These are phyloP conservation scores for Eretmocerus hayati DNA, from an alignment of 2,888 invertebrate genomes.

Conservation along the genomic window DNA sequence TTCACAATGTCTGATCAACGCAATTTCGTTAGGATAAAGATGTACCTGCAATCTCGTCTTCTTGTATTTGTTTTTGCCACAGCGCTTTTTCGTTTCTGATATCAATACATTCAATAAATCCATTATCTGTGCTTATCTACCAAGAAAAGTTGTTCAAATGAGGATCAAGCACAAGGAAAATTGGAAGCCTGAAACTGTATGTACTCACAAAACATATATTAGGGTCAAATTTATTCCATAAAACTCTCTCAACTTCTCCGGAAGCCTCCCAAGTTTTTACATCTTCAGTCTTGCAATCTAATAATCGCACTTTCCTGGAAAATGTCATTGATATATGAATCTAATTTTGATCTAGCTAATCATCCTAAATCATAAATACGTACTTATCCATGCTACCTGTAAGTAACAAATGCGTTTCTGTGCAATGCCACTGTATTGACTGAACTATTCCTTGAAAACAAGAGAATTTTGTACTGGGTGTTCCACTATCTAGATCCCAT, in stretches of 20 bases:
- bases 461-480: conserved; percentile 66
- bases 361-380: conserved; percentile 20
- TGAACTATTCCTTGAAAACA: conserved; percentile 81
- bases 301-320: conserved; percentile 62
- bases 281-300: conserved; percentile 65
- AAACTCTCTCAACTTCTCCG: conserved; percentile 79
- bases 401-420: conserved; percentile 73
- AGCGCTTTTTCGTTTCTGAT: conserved; percentile 50
- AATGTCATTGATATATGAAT: conserved; percentile 17
- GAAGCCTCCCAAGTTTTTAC: conserved; percentile 65
- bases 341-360: conserved; percentile 1
- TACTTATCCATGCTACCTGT: conserved; percentile 76
- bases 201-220: conserved; percentile 67
- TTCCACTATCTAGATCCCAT: conserved; percentile 85
- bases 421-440: conserved; percentile 74
- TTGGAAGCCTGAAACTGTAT: conserved; percentile 2
- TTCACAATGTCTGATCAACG: too few species aligned
- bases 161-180: conserved; percentile 3
- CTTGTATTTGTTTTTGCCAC: conserved; percentile 72
- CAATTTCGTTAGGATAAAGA: too few species aligned
- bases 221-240: conserved; percentile 77
- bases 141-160: conserved; percentile 6
- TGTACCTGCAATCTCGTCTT: conserved; percentile 74
- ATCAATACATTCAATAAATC: conserved; percentile 53
- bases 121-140: conserved; percentile 52